Conservation (phyloP, 2,797 vertebrate species). For the Mus caroli region DNA sequence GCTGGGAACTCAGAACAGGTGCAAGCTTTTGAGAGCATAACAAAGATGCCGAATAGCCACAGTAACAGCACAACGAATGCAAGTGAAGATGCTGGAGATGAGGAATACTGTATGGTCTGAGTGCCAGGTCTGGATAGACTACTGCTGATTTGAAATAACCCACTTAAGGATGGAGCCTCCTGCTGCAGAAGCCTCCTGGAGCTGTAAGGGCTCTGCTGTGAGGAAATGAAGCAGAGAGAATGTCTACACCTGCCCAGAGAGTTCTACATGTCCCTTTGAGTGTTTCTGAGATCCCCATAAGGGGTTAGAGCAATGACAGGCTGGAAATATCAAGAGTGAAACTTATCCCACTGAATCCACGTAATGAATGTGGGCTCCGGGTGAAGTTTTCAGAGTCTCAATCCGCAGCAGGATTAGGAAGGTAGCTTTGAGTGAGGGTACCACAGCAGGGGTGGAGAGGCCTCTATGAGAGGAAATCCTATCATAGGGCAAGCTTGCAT, state of each 20-base stretch:
- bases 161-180: background rate
- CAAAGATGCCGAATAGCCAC: background rate
- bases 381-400: background rate
- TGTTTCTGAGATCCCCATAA: background rate
- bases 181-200: background rate
- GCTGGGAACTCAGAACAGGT: background rate
- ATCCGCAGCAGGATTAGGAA: background rate
- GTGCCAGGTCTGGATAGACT: background rate
- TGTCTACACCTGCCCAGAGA: accelerated
- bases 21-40: background rate
- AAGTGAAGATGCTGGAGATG: background rate
- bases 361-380: background rate
- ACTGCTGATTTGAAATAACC: background rate
- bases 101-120: background rate
- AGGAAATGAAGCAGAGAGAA: background rate
- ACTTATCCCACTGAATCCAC: background rate
- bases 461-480: background rate
- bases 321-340: background rate
- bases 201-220: background rate
- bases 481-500: background rate
- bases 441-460: background rate
- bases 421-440: background rate
- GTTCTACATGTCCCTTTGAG: background rate
- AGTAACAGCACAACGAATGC: accelerated
- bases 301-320: background rate